Percentiles rank a stretch among this genome's conserved stretches.
phyloP scores from a whole-genome alignment of 2,113 vertebrate genomes.

The Oncorhynchus masou region DNA sequence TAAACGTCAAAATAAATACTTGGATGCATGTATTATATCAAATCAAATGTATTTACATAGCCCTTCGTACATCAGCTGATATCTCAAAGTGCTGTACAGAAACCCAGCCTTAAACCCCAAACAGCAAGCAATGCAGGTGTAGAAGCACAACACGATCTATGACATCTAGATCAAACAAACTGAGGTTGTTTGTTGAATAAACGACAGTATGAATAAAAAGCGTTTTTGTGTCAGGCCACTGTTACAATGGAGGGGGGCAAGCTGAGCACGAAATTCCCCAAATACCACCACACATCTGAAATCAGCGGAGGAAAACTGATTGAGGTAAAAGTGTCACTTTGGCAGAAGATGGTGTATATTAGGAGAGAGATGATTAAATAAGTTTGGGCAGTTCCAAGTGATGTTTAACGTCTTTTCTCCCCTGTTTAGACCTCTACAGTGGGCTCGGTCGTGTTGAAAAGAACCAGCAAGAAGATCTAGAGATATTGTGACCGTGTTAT shows the following conservation, averaged over 20 bases:
- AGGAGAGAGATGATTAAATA: not conserved
- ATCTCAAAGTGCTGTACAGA: too few relatives aligned
- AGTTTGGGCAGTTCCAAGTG: not conserved
- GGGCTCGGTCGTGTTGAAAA: slow-evolving; percentile 39
- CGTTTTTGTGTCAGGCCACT: slow-evolving; percentile 62
- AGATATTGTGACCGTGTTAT: not conserved
- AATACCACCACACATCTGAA: slow-evolving; percentile 78
- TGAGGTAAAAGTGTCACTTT: slow-evolving; percentile 71
- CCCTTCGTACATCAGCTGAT: too few relatives aligned
- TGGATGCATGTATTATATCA: too few relatives aligned
- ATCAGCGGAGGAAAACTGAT: slow-evolving; percentile 78
- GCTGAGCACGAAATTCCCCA: slow-evolving; percentile 75
- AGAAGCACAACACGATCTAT: too few relatives aligned
- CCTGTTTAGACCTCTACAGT: slow-evolving; percentile 42
- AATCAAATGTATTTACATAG: too few relatives aligned
- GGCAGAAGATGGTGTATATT: not conserved
- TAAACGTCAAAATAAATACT: too few relatives aligned
- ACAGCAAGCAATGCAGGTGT: too few relatives aligned
- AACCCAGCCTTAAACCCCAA: too few relatives aligned
- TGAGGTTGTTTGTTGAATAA: not conserved
- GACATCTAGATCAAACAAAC: not conserved
- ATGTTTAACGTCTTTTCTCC: not conserved
- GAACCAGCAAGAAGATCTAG: slow-evolving; percentile 52
- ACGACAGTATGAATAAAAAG: not conserved
- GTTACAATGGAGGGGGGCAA: slow-evolving; percentile 78